Evolutionary conservation across 1,140 invertebrate species (phyloP), one percentile per base, ranked within the genome.

Genomic region (Hermatobates lingyangjiaoensis): DNA sequence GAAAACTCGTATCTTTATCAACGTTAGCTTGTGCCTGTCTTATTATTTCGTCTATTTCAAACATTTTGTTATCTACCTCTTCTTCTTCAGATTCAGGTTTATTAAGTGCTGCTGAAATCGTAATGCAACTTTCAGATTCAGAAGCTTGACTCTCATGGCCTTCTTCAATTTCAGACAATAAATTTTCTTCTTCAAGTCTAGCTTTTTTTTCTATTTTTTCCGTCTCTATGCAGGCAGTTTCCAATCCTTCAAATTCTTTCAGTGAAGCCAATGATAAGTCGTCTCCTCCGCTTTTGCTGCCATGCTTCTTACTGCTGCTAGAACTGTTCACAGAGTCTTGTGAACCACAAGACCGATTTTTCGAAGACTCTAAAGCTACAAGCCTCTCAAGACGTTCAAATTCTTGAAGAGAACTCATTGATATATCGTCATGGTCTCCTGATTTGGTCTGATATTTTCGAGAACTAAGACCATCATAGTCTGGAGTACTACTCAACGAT

Each of bases 221-320:
- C 1, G 80, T 82, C 62, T 88, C 82, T 30, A 81, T 74, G 61
- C 90, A 87, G 23, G 89, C 87, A 53, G 76, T 79, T 66, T 97
- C 92, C 0, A 95, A 65, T 1, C 83, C 80, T 74, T 95, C 91
- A 66, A 95, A 95, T 66, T 97, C 92, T 62, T 90, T 89, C 2
- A 94, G 67, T 20, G 90, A 95, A 3, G 83, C 87, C n/a, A 91
- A 65, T 1, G 88, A 93, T 18, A 90, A 72, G 64, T 92, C 85
- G 67, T 94, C 90, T 21, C 84, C 86, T 21, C 84, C 86, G 61
- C 86, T 85, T 3, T 71, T 73, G 58, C 79, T 59, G 75, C 74
- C 57, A 76, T 74, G 27, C 63, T 50, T 70, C 59, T 45, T 73
- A 72, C 57, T 80, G 69, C 52, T 73, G 71, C 21, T 80, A 76